Evolutionary conservation across 1,140 invertebrate species (phyloP).

Genomic region (Maconellicoccus hirsutus): DNA sequence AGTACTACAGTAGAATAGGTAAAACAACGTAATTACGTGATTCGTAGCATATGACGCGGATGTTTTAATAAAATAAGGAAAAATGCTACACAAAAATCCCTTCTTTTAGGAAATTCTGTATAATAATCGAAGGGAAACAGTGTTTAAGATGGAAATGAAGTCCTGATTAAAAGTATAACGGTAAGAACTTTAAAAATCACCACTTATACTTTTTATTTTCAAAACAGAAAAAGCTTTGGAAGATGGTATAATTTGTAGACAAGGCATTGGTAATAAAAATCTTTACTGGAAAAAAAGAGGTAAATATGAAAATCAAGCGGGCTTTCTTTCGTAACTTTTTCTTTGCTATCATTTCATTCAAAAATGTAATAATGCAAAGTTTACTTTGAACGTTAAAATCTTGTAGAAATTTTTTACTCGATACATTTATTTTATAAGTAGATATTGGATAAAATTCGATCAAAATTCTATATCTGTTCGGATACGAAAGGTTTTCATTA

Average conservation of each 20-base stretch:
- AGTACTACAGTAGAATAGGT: not conserved
- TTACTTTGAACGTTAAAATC: too few species aligned
- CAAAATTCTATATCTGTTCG: too few species aligned
- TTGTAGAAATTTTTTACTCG: too few species aligned
- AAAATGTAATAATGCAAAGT: too few species aligned
- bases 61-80: slow-evolving; percentile 15
- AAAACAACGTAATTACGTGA: slow-evolving; percentile 22
- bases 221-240: not conserved
- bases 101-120: slow-evolving; percentile 14
- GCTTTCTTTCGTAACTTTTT: not conserved
- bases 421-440: too few species aligned
- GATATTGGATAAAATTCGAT: too few species aligned
- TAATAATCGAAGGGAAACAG: slow-evolving; percentile 7
- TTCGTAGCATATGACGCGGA: slow-evolving; percentile 17
- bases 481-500: too few species aligned
- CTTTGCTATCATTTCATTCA: too few species aligned
- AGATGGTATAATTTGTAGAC: not conserved
- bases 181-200: slow-evolving; percentile 20
- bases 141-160: slow-evolving; percentile 16
- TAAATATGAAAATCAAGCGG: not conserved
- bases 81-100: not conserved
- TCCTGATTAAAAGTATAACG: slow-evolving; percentile 12
- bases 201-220: slow-evolving; percentile 21
- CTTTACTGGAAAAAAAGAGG: not conserved
- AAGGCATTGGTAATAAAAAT: not conserved